Evolutionary conservation across 2,888 invertebrate genomes (phyloP).

Genomic region (Sinodicranocentrus sp.): DNA sequence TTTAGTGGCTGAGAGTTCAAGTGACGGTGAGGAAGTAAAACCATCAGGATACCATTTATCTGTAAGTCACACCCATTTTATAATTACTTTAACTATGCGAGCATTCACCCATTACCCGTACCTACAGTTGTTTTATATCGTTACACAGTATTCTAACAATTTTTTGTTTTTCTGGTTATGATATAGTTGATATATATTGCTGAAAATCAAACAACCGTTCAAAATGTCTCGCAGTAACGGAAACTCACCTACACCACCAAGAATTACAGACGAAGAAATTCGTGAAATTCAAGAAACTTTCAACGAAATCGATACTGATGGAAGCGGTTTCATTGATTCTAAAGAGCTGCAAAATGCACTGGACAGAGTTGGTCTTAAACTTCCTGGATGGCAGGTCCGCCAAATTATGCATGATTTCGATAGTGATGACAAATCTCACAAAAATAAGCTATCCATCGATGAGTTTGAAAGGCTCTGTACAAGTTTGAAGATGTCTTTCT

Average conservation of each 20-base stretch:
- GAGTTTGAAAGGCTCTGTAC: conserved; percentile 95
- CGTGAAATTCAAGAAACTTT: conserved; percentile 59
- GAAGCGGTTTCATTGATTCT: conserved; percentile 93
- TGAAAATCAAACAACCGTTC: not conserved
- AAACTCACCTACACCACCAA: conserved; percentile 55
- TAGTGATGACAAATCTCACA: conserved; percentile 80
- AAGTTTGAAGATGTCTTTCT: conserved; percentile 85
- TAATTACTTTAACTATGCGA: not conserved
- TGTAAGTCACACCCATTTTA: conserved; percentile 46
- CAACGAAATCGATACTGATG: conserved; percentile 91
- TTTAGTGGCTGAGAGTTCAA: too few species aligned
- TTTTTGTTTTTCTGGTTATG: too few species aligned
- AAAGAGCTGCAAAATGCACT: conserved; percentile 94
- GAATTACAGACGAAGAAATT: conserved; percentile 58
- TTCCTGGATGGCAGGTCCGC: conserved; percentile 93
- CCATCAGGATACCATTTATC: not conserved
- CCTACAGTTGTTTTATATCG: too few species aligned
- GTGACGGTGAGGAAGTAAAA: too few species aligned
- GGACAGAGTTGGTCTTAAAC: conserved; percentile 94
- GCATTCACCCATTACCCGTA: not conserved
- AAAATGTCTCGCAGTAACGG: conserved; percentile 62
- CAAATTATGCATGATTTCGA: conserved; percentile 92
- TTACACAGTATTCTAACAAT: too few species aligned
- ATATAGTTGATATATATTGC: too few species aligned
- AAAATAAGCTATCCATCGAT: conserved; percentile 89